Conservation (phyloP, 1,140 invertebrate species). For the Bombus vancouverensis region DNA sequence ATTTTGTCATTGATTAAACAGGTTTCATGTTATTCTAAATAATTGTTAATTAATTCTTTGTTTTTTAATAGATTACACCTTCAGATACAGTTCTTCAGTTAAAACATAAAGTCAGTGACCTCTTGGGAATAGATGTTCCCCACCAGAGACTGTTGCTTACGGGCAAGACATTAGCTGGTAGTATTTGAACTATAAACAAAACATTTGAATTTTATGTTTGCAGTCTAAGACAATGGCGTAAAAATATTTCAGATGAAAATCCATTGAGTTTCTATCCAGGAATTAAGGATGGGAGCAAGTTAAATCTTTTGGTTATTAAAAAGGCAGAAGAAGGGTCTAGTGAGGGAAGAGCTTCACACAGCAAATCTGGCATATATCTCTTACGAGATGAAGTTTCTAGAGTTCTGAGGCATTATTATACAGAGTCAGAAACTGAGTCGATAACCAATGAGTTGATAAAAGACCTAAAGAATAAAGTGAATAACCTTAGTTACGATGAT, state of each 20-base stretch:
- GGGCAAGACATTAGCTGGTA: conserved; percentile 79
- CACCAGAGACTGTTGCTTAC: conserved; percentile 78
- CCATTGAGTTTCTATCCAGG: conserved; percentile 79
- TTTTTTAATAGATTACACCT: conserved; percentile 72
- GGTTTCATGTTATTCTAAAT: not conserved
- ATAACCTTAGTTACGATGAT: conserved; percentile 79
- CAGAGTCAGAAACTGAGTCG: conserved; percentile 76
- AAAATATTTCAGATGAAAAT: conserved; percentile 76
- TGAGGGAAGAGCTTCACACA: conserved; percentile 50
- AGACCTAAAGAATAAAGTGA: conserved; percentile 79
- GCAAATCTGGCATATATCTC: conserved; percentile 69
- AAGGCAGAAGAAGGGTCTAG: conserved; percentile 68
- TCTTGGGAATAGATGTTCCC: conserved; percentile 76
- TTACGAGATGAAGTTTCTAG: conserved; percentile 77
- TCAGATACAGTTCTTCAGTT: conserved; percentile 77
- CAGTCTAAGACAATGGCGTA: not conserved
- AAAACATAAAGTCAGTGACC: conserved; percentile 77
- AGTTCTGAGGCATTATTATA: conserved; percentile 78
- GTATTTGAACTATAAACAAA: not conserved
- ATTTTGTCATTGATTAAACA: not conserved
- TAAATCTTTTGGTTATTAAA: conserved; percentile 77
- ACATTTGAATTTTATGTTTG: too few relatives aligned
- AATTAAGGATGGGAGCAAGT: conserved; percentile 79
- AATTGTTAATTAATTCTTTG: not conserved
- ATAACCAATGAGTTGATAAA: conserved; percentile 79